Evolutionary conservation across 2,888 invertebrate genomes (phyloP), one percentile per base, ranked within the genome.

Genomic region (Dasysyrphus albostriatus): DNA sequence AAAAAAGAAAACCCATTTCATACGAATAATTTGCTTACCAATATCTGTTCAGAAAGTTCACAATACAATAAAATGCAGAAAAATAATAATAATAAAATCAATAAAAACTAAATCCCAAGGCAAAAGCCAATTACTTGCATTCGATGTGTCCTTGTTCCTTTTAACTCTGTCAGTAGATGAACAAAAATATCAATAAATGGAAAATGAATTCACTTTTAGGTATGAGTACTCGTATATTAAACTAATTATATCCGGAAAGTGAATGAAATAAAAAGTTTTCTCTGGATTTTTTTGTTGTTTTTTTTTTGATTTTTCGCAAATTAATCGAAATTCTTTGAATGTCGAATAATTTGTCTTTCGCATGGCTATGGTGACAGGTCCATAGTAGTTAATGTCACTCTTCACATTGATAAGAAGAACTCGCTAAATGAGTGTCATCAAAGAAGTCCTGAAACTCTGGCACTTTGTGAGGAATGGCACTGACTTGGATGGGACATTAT

Each of bases 81-180:
- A 49, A 32, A 49, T 51, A 81, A 24, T 51, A 81, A 24, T 24
- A 24, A 61, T 42, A 51, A 83, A 83, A 73, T 69, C 73, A 59
- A 83, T 73, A 73, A 54, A 34, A 65, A 49, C 67, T 34, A 67
- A 67, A 49, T 56, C 73, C 16, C 67, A 65, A 37, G 49, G 32
- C 44, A 58, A 24, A 61, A 34, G 77, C 42, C 63, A 83, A 83
- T 65, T 77, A 83, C 49, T 73, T 37, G 42, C 59, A 67, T 59
- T 73, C 34, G 24, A 67, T 54, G 59, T 83, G 59, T 83, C 74
- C 54, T 67, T 78, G 61, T 61, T 59, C 34, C 47, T 32, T 47
- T 49, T 7, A 24, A 16, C 29, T 69, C 32, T 58, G 49, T 44
- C 39, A 72, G 3, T 54, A 12, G 42, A 65, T 16, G 24, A 10